Evolutionary conservation across 53 echinoderm and acorn worm genomes (phyloP).

Genomic region (Holothuria leucospilota): DNA sequence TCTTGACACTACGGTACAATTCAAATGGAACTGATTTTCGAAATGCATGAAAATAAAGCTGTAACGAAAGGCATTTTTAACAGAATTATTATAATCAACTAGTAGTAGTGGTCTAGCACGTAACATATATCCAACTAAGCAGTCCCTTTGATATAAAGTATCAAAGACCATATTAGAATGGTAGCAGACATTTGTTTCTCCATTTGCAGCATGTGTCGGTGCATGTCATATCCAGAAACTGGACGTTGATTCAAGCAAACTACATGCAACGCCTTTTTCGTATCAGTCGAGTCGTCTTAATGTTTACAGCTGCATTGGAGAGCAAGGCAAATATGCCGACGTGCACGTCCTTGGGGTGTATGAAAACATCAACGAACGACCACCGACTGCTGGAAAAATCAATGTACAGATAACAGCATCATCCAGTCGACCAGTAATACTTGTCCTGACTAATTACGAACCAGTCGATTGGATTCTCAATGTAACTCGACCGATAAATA

Average conservation of each 20-base stretch:
- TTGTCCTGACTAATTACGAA: slow-evolving; percentile 75
- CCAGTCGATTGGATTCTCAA: slow-evolving; percentile 77
- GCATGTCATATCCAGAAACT: slow-evolving; percentile 46
- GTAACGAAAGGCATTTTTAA: too few species aligned
- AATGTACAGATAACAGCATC: slow-evolving; percentile 51
- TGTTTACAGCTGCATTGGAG: slow-evolving; percentile 64
- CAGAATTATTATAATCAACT: too few species aligned
- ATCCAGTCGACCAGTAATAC: slow-evolving; percentile 54
- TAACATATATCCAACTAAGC: too few species aligned
- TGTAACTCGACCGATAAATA: slow-evolving; percentile 38
- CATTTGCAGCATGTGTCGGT: slow-evolving; percentile 41
- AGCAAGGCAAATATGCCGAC: slow-evolving; percentile 41
- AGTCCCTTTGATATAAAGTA: too few species aligned
- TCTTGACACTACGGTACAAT: too few species aligned
- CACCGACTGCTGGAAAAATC: slow-evolving; percentile 74
- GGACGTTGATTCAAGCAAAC: slow-evolving; percentile 5
- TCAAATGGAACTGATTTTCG: too few species aligned
- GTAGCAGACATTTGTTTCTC: too few species aligned
- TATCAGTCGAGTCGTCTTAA: neutral
- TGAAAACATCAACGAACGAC: slow-evolving; percentile 74
- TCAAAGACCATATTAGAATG: too few species aligned
- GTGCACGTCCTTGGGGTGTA: slow-evolving; percentile 77
- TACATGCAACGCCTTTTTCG: slow-evolving; percentile 24
- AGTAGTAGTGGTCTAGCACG: too few species aligned
- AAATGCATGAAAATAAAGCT: too few species aligned